Evolutionary conservation across 2,888 invertebrate species (phyloP).

Genomic region (Catocala fraxini): DNA sequence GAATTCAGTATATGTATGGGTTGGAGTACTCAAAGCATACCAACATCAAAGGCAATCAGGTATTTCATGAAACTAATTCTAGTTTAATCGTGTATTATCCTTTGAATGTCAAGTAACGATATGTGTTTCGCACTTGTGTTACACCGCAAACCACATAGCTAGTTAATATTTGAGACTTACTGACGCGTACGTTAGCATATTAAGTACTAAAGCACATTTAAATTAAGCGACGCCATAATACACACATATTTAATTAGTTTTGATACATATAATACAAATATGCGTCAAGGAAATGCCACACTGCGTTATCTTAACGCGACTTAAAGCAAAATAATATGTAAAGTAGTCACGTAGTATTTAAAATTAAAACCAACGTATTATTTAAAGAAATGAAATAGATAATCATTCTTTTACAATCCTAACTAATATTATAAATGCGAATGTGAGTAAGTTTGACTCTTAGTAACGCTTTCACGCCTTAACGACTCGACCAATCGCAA

Average conservation of each 20-base stretch:
- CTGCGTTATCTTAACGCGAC: background rate
- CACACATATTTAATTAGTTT: conserved; percentile 39
- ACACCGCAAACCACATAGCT: conserved; percentile 25
- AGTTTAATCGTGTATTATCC: conserved; percentile 23
- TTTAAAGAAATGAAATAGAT: no score
- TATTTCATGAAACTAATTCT: conserved; percentile 29
- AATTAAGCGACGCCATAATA: conserved; percentile 27
- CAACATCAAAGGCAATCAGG: conserved; percentile 28
- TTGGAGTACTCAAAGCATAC: background rate
- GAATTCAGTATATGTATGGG: no score
- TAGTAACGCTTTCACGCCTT: no score
- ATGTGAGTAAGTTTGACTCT: no score
- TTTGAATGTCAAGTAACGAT: conserved; percentile 20
- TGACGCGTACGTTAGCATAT: conserved; percentile 22
- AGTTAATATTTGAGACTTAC: conserved; percentile 30
- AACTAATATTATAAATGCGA: no score
- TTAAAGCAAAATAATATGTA: no score
- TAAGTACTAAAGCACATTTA: conserved; percentile 21
- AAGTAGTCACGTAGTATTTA: no score
- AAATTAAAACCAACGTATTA: no score
- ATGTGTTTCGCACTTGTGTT: conserved; percentile 23
- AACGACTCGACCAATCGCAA: no score
- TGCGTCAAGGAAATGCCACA: background rate
- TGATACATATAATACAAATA: background rate
- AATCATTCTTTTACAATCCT: no score